Evolutionary conservation across 2,797 vertebrate genomes (phyloP).

Genomic region (Malurus leucopterus): DNA sequence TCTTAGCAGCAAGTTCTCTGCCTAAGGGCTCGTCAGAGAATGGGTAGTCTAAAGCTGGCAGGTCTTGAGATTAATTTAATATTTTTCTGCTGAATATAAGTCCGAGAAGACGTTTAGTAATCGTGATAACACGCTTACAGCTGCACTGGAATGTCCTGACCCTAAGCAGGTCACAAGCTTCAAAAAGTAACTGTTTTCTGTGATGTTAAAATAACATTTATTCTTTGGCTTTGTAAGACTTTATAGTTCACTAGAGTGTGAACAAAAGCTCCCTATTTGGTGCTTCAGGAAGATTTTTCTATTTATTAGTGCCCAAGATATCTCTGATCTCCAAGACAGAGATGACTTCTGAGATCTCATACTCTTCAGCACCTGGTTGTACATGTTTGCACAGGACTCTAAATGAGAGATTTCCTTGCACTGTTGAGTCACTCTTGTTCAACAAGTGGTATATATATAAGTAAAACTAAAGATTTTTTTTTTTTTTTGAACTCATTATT

Average conservation of each 20-base stretch:
- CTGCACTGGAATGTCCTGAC: neutral
- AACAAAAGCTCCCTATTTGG: neutral
- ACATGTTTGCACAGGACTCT: neutral
- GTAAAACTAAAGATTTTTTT: neutral
- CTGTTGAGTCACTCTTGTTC: neutral
- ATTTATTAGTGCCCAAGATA: neutral
- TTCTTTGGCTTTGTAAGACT: neutral
- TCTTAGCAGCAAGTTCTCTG: conserved; percentile 39
- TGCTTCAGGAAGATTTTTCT: neutral
- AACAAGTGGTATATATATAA: neutral
- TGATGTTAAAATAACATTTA: neutral
- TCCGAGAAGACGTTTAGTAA: neutral
- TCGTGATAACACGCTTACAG: neutral
- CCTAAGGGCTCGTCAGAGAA: conserved; percentile 39
- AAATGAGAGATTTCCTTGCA: neutral
- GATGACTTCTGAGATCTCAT: neutral
- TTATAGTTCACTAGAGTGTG: neutral
- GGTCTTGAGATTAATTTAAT: conserved; percentile 17
- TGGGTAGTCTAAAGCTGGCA: conserved; percentile 10
- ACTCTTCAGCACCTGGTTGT: neutral
- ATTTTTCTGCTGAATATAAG: neutral
- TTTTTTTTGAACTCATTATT: neutral
- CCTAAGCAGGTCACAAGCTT: neutral
- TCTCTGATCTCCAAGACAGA: neutral
- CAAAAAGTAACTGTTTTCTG: neutral